phyloP scores from a whole-genome alignment of 2,797 vertebrate genomes.

The Premnoplex brunnescens region DNA sequence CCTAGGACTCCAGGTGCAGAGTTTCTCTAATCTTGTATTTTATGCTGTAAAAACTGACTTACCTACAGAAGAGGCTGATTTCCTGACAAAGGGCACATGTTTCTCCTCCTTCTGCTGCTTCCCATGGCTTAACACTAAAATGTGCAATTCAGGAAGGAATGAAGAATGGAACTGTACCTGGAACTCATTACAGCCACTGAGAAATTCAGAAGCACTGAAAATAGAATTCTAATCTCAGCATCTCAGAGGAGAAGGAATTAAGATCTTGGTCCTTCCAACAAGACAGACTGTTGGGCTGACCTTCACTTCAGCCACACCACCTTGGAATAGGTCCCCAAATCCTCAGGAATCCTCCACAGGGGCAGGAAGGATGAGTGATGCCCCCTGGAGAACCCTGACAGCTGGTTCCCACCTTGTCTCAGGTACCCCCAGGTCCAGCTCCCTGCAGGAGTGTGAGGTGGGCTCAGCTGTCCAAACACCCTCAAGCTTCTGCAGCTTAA shows the following conservation, averaged over 20 bases:
- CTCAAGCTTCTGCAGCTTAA: background rate
- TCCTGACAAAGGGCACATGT: rapidly evolving
- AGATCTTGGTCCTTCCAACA: background rate
- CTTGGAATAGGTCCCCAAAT: background rate
- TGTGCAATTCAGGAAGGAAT: background rate
- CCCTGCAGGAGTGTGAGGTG: background rate
- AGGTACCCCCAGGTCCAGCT: background rate
- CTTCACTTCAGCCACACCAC: background rate
- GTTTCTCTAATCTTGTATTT: background rate
- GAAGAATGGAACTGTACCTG: background rate
- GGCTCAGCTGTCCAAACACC: background rate
- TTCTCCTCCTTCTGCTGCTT: background rate
- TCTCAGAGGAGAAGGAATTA: background rate
- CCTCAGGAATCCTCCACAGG: background rate
- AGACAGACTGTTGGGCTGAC: background rate
- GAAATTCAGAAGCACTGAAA: conserved; percentile 23
- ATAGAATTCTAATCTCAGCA: conserved; percentile 11
- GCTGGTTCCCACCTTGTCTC: background rate
- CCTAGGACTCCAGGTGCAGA: background rate
- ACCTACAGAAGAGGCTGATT: background rate
- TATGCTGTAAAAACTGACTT: background rate
- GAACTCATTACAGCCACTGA: background rate
- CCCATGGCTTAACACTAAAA: background rate
- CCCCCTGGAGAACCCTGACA: background rate
- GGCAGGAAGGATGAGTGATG: background rate